Conservation (phyloP, 1,140 invertebrate genomes). For the Mizuhopecten yessoensis region DNA sequence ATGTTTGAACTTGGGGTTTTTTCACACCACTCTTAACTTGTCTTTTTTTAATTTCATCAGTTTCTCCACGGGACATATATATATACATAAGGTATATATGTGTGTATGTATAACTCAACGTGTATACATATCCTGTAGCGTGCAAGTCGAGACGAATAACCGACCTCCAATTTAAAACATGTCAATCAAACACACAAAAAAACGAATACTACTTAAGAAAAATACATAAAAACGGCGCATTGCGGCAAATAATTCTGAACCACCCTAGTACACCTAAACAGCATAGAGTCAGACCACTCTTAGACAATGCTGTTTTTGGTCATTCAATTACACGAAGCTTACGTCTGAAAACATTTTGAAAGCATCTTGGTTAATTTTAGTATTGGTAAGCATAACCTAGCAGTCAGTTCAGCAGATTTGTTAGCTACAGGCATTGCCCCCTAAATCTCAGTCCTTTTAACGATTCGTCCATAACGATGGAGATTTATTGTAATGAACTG, state of each 20-base stretch:
- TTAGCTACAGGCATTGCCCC: too few species aligned
- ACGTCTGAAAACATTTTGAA: not conserved
- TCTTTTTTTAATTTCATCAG: too few species aligned
- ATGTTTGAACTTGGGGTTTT: too few species aligned
- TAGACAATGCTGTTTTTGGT: not conserved
- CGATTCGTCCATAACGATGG: too few species aligned
- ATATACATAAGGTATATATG: not conserved
- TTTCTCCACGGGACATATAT: not conserved
- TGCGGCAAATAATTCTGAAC: not conserved
- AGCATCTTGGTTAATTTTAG: not conserved
- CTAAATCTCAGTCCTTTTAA: too few species aligned
- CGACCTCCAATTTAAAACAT: slow-evolving; percentile 18
- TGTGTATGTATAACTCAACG: not conserved
- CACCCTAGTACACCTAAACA: not conserved
- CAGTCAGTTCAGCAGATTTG: too few species aligned
- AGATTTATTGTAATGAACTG: too few species aligned
- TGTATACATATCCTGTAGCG: not conserved
- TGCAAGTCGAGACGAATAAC: not conserved
- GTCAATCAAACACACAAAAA: not conserved
- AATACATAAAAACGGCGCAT: not conserved
- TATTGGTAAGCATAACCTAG: not conserved
- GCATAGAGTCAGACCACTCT: not conserved
- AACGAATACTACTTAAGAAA: not conserved
- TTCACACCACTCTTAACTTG: too few species aligned
- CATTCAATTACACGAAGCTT: not conserved